Evolutionary conservation across 2,888 invertebrate species (phyloP).

Genomic region (Byasa hedistus): DNA sequence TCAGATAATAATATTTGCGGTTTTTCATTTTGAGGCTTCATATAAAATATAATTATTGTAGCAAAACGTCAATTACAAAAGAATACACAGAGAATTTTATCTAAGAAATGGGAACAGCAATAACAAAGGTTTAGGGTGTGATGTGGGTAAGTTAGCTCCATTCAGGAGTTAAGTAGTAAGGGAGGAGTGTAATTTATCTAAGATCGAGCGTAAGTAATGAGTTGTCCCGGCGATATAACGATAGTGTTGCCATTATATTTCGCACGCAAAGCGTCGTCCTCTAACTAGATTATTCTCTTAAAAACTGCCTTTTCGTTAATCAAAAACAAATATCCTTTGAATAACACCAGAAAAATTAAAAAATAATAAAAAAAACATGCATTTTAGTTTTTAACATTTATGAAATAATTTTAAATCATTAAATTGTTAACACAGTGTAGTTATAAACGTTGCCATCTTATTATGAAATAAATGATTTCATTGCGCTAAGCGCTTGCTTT

Average conservation of each 20-base stretch:
- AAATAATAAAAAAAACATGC: too few relatives aligned
- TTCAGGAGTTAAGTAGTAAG: conserved; percentile 36
- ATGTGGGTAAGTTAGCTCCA: conserved; percentile 29
- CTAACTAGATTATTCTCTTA: conserved; percentile 14
- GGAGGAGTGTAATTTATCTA: conserved; percentile 60
- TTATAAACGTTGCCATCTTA: too few relatives aligned
- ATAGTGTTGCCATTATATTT: conserved; percentile 22
- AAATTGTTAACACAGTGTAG: too few relatives aligned
- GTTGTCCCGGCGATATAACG: conserved; percentile 44
- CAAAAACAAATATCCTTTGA: neutral
- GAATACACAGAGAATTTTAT: conserved; percentile 23
- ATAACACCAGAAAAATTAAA: too few relatives aligned
- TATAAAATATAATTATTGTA: neutral
- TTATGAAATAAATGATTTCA: too few relatives aligned
- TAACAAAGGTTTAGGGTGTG: conserved; percentile 31
- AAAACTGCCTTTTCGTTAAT: neutral
- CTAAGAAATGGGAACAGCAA: conserved; percentile 27
- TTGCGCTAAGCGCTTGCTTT: too few relatives aligned
- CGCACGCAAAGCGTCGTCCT: conserved; percentile 21
- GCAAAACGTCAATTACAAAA: conserved; percentile 22
- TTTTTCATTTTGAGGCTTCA: too few relatives aligned
- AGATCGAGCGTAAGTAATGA: conserved; percentile 67
- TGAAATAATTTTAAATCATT: too few relatives aligned
- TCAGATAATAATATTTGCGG: too few relatives aligned
- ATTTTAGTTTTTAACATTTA: too few relatives aligned